These are phyloP conservation scores for Melanchra persicariae DNA, from an alignment of 2,888 invertebrate genomes.

Conservation along the genomic window DNA sequence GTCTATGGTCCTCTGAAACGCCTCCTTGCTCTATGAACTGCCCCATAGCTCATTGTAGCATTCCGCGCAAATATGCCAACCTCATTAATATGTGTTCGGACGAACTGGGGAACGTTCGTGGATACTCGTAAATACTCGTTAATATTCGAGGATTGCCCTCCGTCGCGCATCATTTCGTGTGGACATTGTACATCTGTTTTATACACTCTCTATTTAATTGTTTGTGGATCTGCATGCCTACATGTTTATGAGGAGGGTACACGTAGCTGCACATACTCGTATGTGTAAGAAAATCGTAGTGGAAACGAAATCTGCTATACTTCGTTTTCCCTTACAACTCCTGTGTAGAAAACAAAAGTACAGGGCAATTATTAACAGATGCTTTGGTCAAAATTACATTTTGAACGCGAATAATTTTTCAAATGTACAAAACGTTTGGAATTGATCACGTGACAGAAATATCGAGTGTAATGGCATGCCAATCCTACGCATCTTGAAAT, in stretches of 20 bases:
- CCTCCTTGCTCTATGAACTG: neutral
- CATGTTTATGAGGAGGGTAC: neutral
- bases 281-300: no score
- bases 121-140: slow-evolving; percentile 30
- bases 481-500: no score
- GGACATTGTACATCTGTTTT: slow-evolving; percentile 56
- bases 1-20: neutral
- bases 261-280: no score
- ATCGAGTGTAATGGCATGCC: no score
- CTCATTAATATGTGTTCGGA: slow-evolving; percentile 50
- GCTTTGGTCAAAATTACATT: no score
- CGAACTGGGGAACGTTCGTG: slow-evolving; percentile 11
- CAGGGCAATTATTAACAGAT: neutral
- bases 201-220: neutral
- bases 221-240: neutral
- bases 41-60: slow-evolving; percentile 14
- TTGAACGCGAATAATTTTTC: no score
- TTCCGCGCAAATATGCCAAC: slow-evolving; percentile 40
- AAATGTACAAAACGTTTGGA: no score
- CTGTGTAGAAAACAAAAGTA: neutral
- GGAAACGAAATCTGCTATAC: no score
- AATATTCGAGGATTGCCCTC: slow-evolving; percentile 44
- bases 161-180: slow-evolving; percentile 43
- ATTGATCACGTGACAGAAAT: no score
- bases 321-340: no score